phyloP scores from a whole-genome alignment of 2,797 vertebrate species.

The Sebastes steindachneri region DNA sequence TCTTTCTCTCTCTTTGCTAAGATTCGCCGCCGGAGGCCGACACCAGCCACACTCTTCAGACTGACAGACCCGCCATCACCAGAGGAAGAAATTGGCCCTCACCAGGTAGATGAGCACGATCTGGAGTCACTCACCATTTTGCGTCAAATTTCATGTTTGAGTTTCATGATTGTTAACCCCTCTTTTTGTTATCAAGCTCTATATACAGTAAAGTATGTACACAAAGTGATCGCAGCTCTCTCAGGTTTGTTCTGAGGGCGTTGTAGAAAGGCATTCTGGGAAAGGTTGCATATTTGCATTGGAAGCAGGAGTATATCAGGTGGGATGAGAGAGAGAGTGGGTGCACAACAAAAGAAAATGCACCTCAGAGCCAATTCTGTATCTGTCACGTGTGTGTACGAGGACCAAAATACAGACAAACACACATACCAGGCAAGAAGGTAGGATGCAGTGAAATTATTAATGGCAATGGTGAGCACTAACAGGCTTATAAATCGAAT shows the following conservation, averaged over 20 bases:
- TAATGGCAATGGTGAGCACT: background rate
- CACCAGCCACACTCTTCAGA: constrained; percentile 93
- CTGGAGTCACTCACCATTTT: background rate
- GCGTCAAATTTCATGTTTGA: background rate
- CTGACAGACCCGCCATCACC: constrained; percentile 91
- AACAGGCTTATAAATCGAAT: background rate
- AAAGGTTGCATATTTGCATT: background rate
- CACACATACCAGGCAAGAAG: background rate
- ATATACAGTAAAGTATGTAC: background rate
- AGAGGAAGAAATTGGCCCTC: constrained; percentile 86
- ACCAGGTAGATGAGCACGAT: constrained; percentile 80
- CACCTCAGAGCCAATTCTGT: background rate
- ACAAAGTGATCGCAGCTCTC: background rate
- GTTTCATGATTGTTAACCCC: background rate
- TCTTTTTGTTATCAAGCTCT: background rate
- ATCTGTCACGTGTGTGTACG: background rate
- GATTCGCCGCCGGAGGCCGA: constrained; percentile 94
- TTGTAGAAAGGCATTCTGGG: background rate
- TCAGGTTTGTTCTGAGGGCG: background rate
- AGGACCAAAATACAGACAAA: background rate
- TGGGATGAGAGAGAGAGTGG: background rate
- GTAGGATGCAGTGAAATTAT: background rate
- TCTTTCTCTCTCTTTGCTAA: constrained; percentile 56
- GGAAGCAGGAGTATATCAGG: background rate
- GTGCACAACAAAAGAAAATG: background rate